Evolutionary conservation across 1,140 invertebrate genomes (phyloP).

Genomic region (Ooceraea biroi): DNA sequence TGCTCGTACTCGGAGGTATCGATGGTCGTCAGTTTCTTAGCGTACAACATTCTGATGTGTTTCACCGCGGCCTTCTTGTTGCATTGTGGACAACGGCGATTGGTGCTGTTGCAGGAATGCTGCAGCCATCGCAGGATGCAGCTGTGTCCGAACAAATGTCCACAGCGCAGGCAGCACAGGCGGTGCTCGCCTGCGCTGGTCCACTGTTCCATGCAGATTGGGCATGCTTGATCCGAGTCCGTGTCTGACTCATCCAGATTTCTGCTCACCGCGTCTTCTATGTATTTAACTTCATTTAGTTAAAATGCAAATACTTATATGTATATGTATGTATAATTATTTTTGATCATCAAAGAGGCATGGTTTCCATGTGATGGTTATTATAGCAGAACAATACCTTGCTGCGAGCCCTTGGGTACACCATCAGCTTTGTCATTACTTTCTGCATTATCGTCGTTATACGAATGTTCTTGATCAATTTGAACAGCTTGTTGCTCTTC

Average conservation of each 20-base stretch:
- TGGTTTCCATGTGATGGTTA: neutral
- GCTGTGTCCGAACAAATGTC: slow-evolving; percentile 94
- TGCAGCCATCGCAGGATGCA: slow-evolving; percentile 94
- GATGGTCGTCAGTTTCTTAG: slow-evolving; percentile 88
- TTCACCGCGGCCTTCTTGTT: slow-evolving; percentile 91
- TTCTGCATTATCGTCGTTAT: slow-evolving; percentile 39
- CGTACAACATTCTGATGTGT: slow-evolving; percentile 93
- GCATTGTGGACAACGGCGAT: slow-evolving; percentile 93
- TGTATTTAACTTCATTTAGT: slow-evolving; percentile 25
- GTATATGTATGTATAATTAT: too few species aligned
- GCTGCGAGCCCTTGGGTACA: neutral
- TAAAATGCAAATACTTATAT: slow-evolving; percentile 5
- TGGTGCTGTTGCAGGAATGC: slow-evolving; percentile 75
- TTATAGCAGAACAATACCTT: slow-evolving; percentile 19
- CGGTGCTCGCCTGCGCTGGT: slow-evolving; percentile 94
- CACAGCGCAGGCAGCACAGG: slow-evolving; percentile 93
- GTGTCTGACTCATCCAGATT: slow-evolving; percentile 72
- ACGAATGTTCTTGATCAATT: slow-evolving; percentile 23
- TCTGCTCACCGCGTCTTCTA: neutral
- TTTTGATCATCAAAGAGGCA: neutral
- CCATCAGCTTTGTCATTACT: neutral
- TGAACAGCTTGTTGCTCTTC: slow-evolving; percentile 34
- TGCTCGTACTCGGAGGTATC: slow-evolving; percentile 90
- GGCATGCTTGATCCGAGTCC: slow-evolving; percentile 90
- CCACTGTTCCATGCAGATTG: slow-evolving; percentile 96